phyloP scores from a whole-genome alignment of 1,140 invertebrate genomes.

The Nylanderia fulva region DNA sequence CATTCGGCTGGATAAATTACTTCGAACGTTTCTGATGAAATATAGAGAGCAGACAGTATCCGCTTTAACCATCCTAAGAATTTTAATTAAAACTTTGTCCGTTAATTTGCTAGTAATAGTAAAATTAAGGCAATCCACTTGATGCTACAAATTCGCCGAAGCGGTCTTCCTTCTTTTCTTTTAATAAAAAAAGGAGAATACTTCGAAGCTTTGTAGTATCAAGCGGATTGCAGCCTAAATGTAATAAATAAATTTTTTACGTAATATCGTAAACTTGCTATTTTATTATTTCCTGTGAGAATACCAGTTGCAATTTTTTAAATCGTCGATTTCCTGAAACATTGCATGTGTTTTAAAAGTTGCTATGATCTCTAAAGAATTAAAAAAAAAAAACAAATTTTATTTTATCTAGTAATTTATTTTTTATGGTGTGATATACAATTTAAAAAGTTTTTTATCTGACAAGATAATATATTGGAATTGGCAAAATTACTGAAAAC shows the following conservation, averaged over 20 bases:
- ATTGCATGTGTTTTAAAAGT: neutral
- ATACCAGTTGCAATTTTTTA: neutral
- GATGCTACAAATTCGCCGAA: too few species aligned
- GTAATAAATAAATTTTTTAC: too few species aligned
- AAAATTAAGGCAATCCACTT: too few species aligned
- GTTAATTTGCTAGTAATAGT: neutral
- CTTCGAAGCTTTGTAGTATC: too few species aligned
- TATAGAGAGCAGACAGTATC: neutral
- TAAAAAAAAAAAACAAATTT: neutral
- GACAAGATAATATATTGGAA: neutral
- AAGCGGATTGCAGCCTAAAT: too few species aligned
- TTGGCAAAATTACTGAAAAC: neutral
- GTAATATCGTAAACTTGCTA: neutral
- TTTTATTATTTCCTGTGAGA: neutral
- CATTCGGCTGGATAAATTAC: neutral
- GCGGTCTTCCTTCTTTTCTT: too few species aligned
- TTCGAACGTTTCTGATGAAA: neutral
- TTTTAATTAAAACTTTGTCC: conserved; percentile 30
- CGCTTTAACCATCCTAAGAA: conserved; percentile 3
- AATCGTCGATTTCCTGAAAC: neutral
- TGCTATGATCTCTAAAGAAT: neutral
- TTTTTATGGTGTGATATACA: neutral
- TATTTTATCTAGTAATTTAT: neutral
- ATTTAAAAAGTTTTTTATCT: neutral
- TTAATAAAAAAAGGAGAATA: too few species aligned